Percentiles rank a stretch among this genome's conserved stretches.
These are phyloP conservation scores for Cyrtodaria siliqua DNA, from an alignment of 2,888 invertebrate species.

Conservation along the genomic window DNA sequence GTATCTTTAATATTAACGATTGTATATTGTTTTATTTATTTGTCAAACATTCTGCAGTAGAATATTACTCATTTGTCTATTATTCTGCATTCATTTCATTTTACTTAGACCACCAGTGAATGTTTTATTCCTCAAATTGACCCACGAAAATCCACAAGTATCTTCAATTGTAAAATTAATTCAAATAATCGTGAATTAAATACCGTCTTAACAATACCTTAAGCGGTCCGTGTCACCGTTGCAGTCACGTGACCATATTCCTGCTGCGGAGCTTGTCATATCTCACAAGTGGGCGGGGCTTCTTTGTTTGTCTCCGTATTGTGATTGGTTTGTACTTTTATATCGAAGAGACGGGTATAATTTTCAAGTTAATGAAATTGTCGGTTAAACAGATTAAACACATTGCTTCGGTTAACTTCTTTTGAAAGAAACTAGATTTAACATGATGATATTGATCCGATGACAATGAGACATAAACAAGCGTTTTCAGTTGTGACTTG, in stretches of 20 bases:
- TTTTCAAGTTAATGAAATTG: constrained; percentile 55
- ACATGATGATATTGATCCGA: constrained; percentile 7
- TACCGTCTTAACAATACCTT: constrained; percentile 46
- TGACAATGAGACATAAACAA: constrained; percentile 5
- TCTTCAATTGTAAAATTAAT: constrained; percentile 51
- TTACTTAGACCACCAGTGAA: too few species aligned
- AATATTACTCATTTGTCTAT: too few species aligned
- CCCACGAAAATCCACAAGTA: constrained; percentile 45
- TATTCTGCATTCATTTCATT: too few species aligned
- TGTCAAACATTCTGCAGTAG: too few species aligned
- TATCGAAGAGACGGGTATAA: constrained; percentile 46
- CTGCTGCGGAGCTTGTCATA: constrained; percentile 50
- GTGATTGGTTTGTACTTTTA: constrained; percentile 42
- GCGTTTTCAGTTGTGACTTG: too few species aligned
- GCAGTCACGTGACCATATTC: constrained; percentile 33
- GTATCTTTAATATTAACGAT: too few species aligned
- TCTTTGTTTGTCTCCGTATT: constrained; percentile 6
- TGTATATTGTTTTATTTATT: too few species aligned
- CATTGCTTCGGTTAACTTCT: constrained; percentile 9
- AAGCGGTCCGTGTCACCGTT: constrained; percentile 32
- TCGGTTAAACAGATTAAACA: constrained; percentile 48
- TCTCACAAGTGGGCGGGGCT: constrained; percentile 30
- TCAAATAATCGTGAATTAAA: constrained; percentile 52
- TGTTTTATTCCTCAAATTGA: too few species aligned
- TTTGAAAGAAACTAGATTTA: constrained; percentile 12